phyloP scores from a whole-genome alignment of 2,888 invertebrate genomes.

The Polydrusus cervinus region DNA sequence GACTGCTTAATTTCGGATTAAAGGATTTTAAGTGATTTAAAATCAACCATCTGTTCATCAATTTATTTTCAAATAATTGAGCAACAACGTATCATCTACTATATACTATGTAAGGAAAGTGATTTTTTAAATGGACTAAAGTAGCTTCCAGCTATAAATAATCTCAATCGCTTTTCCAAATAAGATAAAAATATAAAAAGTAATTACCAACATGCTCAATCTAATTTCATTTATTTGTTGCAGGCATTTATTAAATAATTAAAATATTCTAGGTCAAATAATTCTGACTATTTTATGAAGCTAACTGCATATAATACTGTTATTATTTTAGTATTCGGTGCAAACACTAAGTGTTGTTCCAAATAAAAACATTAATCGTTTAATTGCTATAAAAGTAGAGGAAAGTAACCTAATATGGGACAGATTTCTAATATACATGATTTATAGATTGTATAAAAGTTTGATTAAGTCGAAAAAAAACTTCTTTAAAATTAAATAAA shows the following conservation, averaged over 20 bases:
- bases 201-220: conserved; percentile 8
- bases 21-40: not conserved
- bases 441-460: too few species aligned
- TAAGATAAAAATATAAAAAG: conserved; percentile 24
- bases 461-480: too few species aligned
- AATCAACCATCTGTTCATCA: conserved; percentile 15
- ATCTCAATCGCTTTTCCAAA: conserved; percentile 4
- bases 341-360: conserved; percentile 41
- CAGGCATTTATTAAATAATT: conserved; percentile 42
- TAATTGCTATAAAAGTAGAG: conserved; percentile 32
- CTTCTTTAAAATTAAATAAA: too few species aligned
- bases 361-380: conserved; percentile 39
- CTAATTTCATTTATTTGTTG: conserved; percentile 21
- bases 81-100: not conserved
- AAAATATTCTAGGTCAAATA: conserved; percentile 45
- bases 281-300: conserved; percentile 26
- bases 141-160: not conserved
- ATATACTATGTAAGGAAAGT: conserved; percentile 16
- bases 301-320: conserved; percentile 50
- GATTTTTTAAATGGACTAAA: conserved; percentile 4
- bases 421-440: too few species aligned
- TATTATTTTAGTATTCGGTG: conserved; percentile 48
- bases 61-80: conserved; percentile 12
- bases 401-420: not conserved
- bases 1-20: not conserved